These are phyloP conservation scores for Hypselothyrea guttata DNA, from an alignment of 2,888 invertebrate genomes.

Conservation along the genomic window DNA sequence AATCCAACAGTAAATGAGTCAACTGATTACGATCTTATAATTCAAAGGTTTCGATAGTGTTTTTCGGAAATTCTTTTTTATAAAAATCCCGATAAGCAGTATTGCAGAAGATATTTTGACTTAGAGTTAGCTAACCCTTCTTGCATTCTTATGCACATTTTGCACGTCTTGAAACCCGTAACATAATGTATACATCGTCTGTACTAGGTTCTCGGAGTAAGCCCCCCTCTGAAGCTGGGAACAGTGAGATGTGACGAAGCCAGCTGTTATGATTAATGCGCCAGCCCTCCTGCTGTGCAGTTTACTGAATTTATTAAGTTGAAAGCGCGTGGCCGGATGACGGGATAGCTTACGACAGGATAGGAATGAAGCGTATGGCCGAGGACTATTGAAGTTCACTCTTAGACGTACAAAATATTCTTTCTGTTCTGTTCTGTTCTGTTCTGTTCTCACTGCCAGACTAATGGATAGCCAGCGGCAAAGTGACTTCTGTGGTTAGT, in stretches of 20 bases:
- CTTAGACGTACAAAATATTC: conserved; percentile 15
- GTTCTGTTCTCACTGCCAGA: conserved; percentile 11
- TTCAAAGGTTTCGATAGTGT: too few relatives aligned
- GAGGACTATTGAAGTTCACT: conserved; percentile 16
- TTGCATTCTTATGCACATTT: too few relatives aligned
- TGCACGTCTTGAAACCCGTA: too few relatives aligned
- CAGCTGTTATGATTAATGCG: conserved; percentile 44
- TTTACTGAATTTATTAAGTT: conserved; percentile 33
- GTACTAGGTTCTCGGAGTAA: too few relatives aligned
- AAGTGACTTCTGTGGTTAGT: conserved; percentile 40
- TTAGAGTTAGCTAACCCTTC: too few relatives aligned
- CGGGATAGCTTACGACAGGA: neutral
- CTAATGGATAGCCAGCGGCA: conserved; percentile 50
- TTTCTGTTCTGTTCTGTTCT: neutral
- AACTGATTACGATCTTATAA: too few relatives aligned
- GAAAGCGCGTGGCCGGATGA: conserved; percentile 14
- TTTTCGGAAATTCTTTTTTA: too few relatives aligned
- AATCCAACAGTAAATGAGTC: too few relatives aligned
- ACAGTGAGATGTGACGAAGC: conserved; percentile 9
- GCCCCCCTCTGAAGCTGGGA: too few relatives aligned
- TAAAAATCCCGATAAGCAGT: too few relatives aligned
- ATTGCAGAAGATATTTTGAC: too few relatives aligned
- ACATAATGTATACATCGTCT: too few relatives aligned
- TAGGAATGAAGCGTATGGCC: neutral
- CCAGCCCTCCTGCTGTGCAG: conserved; percentile 20